Evolutionary conservation across 2,888 invertebrate species (phyloP).

Genomic region (Rhaphigaster nebulosa): DNA sequence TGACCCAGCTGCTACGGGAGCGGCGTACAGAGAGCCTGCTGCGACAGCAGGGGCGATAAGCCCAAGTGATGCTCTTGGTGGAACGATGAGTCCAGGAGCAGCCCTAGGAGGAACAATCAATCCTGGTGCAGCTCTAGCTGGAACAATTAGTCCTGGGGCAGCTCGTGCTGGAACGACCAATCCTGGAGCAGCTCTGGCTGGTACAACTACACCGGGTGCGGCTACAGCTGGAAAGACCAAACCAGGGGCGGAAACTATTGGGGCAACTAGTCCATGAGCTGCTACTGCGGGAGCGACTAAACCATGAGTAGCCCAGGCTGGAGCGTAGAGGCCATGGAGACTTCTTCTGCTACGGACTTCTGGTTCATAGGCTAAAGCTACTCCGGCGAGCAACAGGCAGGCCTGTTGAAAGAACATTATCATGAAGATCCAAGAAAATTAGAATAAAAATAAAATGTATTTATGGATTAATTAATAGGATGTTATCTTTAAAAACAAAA

Average conservation of each 20-base stretch:
- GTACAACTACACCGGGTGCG: not conserved
- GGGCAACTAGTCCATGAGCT: not conserved
- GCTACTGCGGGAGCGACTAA: conserved; percentile 37
- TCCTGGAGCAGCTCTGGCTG: not conserved
- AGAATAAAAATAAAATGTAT: too few relatives aligned
- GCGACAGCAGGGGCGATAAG: not conserved
- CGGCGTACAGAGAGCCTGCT: not conserved
- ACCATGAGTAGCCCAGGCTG: not conserved
- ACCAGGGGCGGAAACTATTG: not conserved
- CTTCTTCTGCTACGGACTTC: conserved; percentile 33
- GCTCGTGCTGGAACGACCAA: not conserved
- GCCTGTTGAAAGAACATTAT: not conserved
- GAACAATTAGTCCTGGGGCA: not conserved
- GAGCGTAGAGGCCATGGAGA: conserved; percentile 10
- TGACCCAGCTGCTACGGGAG: not conserved
- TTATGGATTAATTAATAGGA: too few relatives aligned
- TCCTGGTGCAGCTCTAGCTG: not conserved
- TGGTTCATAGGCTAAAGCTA: conserved; percentile 30
- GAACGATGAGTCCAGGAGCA: not conserved
- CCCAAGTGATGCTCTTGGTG: not conserved
- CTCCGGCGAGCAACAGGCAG: conserved; percentile 47
- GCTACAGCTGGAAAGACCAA: not conserved
- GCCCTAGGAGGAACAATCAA: not conserved
- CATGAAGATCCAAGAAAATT: not conserved
- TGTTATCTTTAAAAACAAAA: too few relatives aligned